phyloP scores from a whole-genome alignment of 2,888 invertebrate genomes.

The Cynaeus angustus region DNA sequence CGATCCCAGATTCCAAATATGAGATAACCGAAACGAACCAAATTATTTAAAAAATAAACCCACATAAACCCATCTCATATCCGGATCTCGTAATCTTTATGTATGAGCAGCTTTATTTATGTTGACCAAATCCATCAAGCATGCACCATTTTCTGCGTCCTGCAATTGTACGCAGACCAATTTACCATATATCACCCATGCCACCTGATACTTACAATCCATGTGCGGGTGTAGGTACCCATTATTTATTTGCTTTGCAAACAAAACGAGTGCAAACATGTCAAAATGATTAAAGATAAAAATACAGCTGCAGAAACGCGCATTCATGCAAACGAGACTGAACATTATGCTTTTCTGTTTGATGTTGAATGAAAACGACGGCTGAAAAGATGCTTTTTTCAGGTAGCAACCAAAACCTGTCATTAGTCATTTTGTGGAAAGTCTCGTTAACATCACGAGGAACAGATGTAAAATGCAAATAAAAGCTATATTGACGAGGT shows the following conservation, averaged over 20 bases:
- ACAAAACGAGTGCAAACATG: constrained; percentile 10
- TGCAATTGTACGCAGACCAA: constrained; percentile 4
- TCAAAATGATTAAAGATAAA: constrained; percentile 23
- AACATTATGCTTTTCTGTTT: constrained; percentile 6
- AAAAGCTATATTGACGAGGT: constrained; percentile 30
- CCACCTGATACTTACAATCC: constrained; percentile 25
- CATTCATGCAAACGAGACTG: constrained; percentile 11
- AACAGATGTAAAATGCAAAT: constrained; percentile 35
- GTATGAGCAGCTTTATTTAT: too few species aligned
- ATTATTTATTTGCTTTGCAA: constrained; percentile 21
- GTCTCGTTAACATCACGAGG: constrained; percentile 17
- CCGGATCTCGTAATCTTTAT: too few species aligned
- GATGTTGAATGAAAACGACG: background rate
- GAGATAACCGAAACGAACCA: constrained; percentile 13
- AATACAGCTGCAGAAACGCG: constrained; percentile 26
- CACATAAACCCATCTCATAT: background rate
- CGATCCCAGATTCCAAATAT: constrained; percentile 2
- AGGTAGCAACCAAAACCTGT: constrained; percentile 25
- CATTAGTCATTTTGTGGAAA: constrained; percentile 17
- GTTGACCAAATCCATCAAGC: too few species aligned
- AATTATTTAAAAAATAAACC: constrained; percentile 32
- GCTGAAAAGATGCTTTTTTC: background rate
- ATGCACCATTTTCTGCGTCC: too few species aligned
- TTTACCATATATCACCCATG: constrained; percentile 43
- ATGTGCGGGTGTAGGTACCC: constrained; percentile 26